A percentile compares a stretch with the other conserved stretches of the same genome.
phyloP scores from a whole-genome alignment of 2,113 vertebrate species.

The Cryptotis parvus region DNA sequence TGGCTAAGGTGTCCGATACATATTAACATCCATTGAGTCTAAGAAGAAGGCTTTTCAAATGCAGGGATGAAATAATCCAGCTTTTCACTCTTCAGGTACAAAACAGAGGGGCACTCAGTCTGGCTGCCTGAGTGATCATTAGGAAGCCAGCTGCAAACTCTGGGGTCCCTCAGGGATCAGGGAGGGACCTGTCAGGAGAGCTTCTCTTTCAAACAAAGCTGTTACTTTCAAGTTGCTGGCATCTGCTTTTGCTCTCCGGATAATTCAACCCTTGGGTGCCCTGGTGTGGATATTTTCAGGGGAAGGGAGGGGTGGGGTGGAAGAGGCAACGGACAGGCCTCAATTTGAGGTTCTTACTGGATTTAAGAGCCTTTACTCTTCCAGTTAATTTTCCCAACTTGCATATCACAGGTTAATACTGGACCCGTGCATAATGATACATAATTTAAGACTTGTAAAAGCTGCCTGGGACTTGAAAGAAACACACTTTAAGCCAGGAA shows the following conservation, averaged over 20 bases:
- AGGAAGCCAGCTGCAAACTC: conserved; percentile 65
- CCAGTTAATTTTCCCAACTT: conserved; percentile 69
- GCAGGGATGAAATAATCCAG: neutral
- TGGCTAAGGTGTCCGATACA: neutral
- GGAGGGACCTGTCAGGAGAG: conserved; percentile 30
- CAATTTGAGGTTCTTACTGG: conserved; percentile 41
- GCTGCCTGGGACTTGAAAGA: conserved; percentile 79
- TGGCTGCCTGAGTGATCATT: conserved; percentile 44
- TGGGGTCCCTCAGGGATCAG: neutral
- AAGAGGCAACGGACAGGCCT: neutral
- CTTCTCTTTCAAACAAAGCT: conserved; percentile 64
- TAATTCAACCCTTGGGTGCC: conserved; percentile 41
- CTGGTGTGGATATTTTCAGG: conserved; percentile 18
- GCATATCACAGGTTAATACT: conserved; percentile 78
- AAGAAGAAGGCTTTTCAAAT: conserved; percentile 36
- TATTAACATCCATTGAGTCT: neutral
- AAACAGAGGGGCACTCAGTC: neutral
- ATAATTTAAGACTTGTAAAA: conserved; percentile 82
- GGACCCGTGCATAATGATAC: conserved; percentile 77
- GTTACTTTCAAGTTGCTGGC: conserved; percentile 57
- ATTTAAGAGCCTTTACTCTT: conserved; percentile 61
- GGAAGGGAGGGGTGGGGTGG: neutral
- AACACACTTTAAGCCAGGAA: conserved; percentile 72
- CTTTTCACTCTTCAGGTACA: neutral
- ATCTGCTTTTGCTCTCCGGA: neutral